Evolutionary conservation across 53 echinoderm and acorn worm species (phyloP).

Genomic region (Actinopyga echinites): DNA sequence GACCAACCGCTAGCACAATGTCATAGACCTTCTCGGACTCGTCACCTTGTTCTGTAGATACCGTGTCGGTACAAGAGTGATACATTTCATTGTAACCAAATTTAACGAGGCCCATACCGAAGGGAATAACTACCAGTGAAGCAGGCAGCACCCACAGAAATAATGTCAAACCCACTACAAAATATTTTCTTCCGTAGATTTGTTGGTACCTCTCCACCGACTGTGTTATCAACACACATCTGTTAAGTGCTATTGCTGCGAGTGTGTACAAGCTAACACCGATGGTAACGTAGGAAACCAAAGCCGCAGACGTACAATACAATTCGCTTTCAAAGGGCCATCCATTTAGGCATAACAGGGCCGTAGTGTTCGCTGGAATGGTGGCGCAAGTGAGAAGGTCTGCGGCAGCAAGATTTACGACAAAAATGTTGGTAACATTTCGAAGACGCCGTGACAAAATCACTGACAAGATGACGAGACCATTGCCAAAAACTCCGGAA

Average conservation of each 20-base stretch:
- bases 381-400: slow-evolving; percentile 52
- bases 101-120: neutral
- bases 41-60: slow-evolving; percentile 11
- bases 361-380: slow-evolving; percentile 46
- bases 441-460: slow-evolving; percentile 31
- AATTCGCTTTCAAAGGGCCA: slow-evolving; percentile 40
- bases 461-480: neutral
- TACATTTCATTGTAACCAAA: slow-evolving; percentile 25
- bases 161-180: neutral
- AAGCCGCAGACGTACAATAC: slow-evolving; percentile 40
- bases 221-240: slow-evolving; percentile 61
- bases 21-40: slow-evolving; percentile 22
- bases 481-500: no score
- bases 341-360: slow-evolving; percentile 3
- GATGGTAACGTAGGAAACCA: slow-evolving; percentile 36
- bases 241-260: slow-evolving; percentile 59
- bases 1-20: slow-evolving; percentile 8
- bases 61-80: slow-evolving; percentile 36
- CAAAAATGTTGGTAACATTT: slow-evolving; percentile 35
- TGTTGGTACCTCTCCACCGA: slow-evolving; percentile 21
- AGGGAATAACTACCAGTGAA: neutral
- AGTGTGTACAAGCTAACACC: slow-evolving; percentile 60
- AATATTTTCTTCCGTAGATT: slow-evolving; percentile 11
- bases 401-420: slow-evolving; percentile 32
- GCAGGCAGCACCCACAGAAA: slow-evolving; percentile 25